Conservation (phyloP, 2,113 vertebrate genomes). For the Probosciger aterrimus region DNA sequence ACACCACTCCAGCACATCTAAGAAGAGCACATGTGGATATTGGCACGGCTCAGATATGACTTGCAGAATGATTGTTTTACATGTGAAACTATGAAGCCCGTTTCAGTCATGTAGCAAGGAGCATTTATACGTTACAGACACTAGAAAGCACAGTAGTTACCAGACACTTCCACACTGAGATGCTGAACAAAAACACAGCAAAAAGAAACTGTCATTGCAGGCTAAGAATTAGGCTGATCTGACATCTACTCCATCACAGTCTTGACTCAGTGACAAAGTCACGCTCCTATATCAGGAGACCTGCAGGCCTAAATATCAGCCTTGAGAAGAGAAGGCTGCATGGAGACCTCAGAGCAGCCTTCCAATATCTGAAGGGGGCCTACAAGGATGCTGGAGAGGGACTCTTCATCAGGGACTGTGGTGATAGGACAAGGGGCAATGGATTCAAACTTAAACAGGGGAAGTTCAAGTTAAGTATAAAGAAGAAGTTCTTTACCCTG, state of each 20-base stretch:
- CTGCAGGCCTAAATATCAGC: background rate
- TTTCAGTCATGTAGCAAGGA: background rate
- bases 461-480: background rate
- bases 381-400: background rate
- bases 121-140: background rate
- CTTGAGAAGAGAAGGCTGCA: background rate
- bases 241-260: background rate
- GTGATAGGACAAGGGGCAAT: background rate
- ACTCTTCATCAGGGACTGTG: background rate
- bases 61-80: background rate
- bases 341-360: background rate
- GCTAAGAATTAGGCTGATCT: background rate
- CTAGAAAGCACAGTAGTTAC: background rate
- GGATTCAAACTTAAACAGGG: background rate
- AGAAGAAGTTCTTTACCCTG: background rate
- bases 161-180: background rate
- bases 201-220: background rate
- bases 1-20: background rate
- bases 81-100: background rate
- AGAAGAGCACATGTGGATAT: background rate
- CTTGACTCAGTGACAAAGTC: background rate
- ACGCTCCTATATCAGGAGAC: background rate
- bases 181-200: background rate
- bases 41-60: background rate
- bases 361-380: background rate